Conservation (phyloP, 2,797 vertebrate species). For the Enteromius trimaculatus region DNA sequence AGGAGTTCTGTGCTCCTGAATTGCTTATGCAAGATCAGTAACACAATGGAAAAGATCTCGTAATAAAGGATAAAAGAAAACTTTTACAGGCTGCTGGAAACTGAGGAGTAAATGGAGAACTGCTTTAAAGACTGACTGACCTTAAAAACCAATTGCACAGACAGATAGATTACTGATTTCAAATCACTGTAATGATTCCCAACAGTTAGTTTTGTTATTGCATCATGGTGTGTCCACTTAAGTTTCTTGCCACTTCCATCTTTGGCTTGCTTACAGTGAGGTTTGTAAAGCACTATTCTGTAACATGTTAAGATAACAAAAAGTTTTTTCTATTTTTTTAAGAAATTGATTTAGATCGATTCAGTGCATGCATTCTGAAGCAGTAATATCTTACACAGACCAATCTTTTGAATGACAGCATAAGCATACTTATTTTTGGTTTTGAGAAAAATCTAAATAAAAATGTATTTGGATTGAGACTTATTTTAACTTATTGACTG, state of each 20-base stretch:
- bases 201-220: not conserved
- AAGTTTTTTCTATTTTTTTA: not conserved
- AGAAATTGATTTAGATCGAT: not conserved
- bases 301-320: not conserved
- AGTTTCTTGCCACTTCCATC: not conserved
- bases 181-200: not conserved
- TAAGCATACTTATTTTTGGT: not conserved
- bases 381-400: not conserved
- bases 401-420: not conserved
- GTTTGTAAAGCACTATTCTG: not conserved
- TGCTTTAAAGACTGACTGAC: conserved; percentile 73
- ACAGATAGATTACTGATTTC: not conserved
- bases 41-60: conserved; percentile 76
- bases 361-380: not conserved
- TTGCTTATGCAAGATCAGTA: conserved; percentile 64
- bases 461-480: not conserved
- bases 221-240: too few species aligned
- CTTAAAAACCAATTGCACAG: conserved; percentile 1
- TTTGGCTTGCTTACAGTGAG: not conserved
- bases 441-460: conserved; percentile 11
- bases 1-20: conserved; percentile 61
- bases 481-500: conserved; percentile 26
- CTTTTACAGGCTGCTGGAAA: conserved; percentile 69
- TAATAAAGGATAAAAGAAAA: conserved; percentile 59
- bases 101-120: conserved; percentile 67